phyloP scores from a whole-genome alignment of 1,140 invertebrate genomes.

The Zaprionus vittiger region DNA sequence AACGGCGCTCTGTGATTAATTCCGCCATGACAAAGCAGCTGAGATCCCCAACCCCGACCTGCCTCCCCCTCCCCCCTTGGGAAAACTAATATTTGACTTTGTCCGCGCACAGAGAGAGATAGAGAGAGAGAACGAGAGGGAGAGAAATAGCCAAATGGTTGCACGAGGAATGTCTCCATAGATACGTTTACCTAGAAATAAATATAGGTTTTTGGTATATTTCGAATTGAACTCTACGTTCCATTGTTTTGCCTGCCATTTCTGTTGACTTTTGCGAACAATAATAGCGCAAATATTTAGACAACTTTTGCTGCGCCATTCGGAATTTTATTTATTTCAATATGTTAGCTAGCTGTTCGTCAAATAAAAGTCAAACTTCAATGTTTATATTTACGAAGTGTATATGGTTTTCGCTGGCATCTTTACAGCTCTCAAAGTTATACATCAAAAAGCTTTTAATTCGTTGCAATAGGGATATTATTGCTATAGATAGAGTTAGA shows the following conservation, averaged over 20 bases:
- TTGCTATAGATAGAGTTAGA: neutral
- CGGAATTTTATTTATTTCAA: neutral
- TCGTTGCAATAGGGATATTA: neutral
- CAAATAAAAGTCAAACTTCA: neutral
- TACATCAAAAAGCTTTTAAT: no score
- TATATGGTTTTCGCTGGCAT: no score
- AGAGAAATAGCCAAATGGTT: neutral
- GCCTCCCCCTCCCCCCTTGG: neutral
- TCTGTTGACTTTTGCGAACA: neutral
- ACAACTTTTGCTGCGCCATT: neutral
- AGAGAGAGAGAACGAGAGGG: no score
- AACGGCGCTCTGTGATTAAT: constrained; percentile 65
- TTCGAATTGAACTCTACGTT: neutral
- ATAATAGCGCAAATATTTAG: constrained; percentile 2
- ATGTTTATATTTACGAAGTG: no score
- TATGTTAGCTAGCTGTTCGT: neutral
- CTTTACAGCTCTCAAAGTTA: neutral
- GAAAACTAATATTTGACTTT: constrained; percentile 64
- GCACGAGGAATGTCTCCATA: neutral
- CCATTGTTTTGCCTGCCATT: neutral
- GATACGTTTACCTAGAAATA: constrained; percentile 3
- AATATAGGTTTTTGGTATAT: neutral
- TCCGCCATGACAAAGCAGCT: constrained; percentile 57
- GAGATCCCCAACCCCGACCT: constrained; percentile 16
- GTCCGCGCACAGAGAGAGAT: constrained; percentile 9